Base-by-base conservation (phyloP, 1,140 invertebrate genomes). In the Hermatobates lingyangjiaoensis region DNA sequence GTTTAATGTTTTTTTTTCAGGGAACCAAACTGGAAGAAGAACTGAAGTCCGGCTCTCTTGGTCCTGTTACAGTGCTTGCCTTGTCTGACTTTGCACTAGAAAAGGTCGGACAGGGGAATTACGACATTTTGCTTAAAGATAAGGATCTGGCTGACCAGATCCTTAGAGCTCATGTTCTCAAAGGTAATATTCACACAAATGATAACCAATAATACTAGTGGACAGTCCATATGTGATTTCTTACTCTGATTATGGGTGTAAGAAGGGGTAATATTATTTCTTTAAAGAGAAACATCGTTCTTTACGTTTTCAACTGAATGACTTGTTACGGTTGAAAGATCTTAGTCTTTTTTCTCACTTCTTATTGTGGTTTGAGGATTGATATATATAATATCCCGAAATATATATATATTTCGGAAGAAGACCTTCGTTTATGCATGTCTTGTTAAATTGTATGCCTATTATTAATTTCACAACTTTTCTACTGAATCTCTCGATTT, bases 51-150 rank as follows among this genome's bases (percentile, higher is more conserved):
- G 54, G 54, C 1, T 38, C 47, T 15, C 40, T 56, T 15, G 63
- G 62, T 4, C 64, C 66, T 18, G 61, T 66, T 53, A 73, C 71
- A 1, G 52, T 72, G 18, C 62, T 73, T 24, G 69, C 67, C 18
- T 68, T 69, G 4, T 62, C 63, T 2, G 63, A 71, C 54, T 55
- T 59, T 5, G 68, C 68, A 10, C 70, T 73, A 54, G 59, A 62
- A 26, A 55, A 62, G 30, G 57, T 72, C 15, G 62, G 61, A 2
- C 61, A 63, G 28, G 59, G 64, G 4, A 58, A 62, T 34, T 50
- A 69, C 4, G 57, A 64, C 21, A 56, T 57, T n/a, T 48, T 72
- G 3, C 39, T 66, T 5, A 58, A 61, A 44, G 63, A 70, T 55
- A 59, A 59, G 25, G 62, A 62, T 2, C 53, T 64, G 27, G 66